phyloP scores from a whole-genome alignment of 2,113 vertebrate species.

The Cercocebus atys region DNA sequence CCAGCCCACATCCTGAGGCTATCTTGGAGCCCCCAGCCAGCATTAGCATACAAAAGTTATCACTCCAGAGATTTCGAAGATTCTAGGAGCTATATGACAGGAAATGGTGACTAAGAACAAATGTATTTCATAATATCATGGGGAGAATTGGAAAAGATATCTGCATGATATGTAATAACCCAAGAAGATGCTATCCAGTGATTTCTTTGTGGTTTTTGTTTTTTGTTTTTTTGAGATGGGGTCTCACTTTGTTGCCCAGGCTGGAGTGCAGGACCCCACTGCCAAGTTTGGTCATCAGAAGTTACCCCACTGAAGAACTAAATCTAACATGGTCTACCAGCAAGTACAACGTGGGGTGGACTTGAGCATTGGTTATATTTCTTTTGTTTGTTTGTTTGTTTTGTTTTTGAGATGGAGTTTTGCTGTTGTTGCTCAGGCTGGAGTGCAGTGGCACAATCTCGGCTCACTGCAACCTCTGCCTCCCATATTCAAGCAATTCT shows the following conservation, averaged over 20 bases:
- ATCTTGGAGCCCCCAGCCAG: background rate
- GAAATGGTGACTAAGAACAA: background rate
- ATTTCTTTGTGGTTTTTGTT: background rate
- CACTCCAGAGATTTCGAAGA: background rate
- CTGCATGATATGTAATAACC: no score
- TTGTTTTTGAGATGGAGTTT: no score
- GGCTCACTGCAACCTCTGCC: no score
- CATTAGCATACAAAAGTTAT: background rate
- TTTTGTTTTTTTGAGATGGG: background rate
- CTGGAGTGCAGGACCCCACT: background rate
- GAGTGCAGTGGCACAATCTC: no score
- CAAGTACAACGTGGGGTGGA: background rate
- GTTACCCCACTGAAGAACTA: background rate
- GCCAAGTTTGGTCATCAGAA: background rate
- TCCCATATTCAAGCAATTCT: fast-evolving
- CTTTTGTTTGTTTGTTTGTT: no score
- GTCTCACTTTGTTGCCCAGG: background rate
- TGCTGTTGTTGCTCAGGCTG: no score
- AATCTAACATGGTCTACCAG: background rate
- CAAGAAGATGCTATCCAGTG: background rate
- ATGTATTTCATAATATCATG: background rate
- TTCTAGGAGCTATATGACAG: background rate
- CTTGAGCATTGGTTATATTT: background rate
- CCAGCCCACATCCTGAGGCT: background rate
- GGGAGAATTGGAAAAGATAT: background rate